Evolutionary conservation across 2,797 vertebrate genomes (phyloP).

Genomic region (Scleropages formosus): DNA sequence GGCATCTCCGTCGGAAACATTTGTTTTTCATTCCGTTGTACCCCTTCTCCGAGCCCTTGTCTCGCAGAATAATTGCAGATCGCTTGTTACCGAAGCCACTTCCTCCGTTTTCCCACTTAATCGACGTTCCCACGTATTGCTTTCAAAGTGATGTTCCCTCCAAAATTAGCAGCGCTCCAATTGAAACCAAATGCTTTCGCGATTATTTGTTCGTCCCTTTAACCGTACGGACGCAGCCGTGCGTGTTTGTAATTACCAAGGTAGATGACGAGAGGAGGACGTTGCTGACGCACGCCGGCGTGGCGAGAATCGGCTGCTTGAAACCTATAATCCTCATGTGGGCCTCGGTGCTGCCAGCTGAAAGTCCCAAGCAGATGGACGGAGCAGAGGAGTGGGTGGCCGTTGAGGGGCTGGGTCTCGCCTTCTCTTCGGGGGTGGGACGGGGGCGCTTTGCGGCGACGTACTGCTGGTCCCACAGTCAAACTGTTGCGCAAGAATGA

Average conservation of each 20-base stretch:
- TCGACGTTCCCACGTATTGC: conserved; percentile 32
- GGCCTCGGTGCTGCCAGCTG: no score
- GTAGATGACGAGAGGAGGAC: background rate
- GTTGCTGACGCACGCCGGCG: background rate
- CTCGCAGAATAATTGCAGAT: conserved; percentile 56
- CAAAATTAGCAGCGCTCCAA: background rate
- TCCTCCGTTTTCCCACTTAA: conserved; percentile 46
- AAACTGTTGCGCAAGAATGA: background rate
- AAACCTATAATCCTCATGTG: background rate
- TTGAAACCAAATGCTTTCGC: background rate
- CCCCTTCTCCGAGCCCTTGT: conserved; percentile 53
- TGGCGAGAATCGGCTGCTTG: background rate
- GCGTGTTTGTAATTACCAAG: no score
- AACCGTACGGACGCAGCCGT: background rate
- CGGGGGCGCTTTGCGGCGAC: no score
- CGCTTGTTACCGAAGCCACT: conserved; percentile 62
- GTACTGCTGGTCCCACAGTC: background rate
- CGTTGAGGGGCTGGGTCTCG: background rate
- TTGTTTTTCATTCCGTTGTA: conserved; percentile 67
- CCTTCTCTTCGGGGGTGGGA: background rate
- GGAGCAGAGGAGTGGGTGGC: no score
- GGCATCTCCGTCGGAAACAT: conserved; percentile 58
- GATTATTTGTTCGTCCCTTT: background rate
- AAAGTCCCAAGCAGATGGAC: no score
- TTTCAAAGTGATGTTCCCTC: background rate